Conservation (phyloP, 64 coral and sea anemone species). For the Dendrophyllia cribrosa region DNA sequence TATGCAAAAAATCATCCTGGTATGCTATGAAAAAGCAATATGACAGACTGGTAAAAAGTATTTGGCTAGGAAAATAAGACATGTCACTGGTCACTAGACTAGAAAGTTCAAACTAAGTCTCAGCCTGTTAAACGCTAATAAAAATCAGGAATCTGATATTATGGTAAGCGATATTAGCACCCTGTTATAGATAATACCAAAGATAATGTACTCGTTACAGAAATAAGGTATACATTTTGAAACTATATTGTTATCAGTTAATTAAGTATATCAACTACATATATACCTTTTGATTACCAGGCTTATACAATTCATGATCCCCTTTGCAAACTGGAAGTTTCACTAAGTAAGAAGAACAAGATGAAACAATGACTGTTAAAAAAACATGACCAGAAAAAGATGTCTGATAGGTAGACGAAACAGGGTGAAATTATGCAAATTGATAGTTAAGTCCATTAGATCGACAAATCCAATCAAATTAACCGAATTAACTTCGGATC, state of each 20-base stretch:
- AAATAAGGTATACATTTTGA: neutral
- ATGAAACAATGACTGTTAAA: neutral
- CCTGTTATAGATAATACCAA: neutral
- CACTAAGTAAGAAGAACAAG: neutral
- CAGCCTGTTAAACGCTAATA: neutral
- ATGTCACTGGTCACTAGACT: no score
- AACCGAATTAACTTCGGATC: neutral
- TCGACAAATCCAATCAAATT: neutral
- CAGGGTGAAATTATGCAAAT: neutral
- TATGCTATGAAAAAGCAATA: no score
- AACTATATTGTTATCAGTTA: neutral
- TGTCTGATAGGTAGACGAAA: neutral
- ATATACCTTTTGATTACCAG: neutral
- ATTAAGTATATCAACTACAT: neutral
- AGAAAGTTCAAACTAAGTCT: no score
- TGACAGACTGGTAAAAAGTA: no score
- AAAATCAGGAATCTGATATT: no score
- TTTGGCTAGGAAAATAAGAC: no score
- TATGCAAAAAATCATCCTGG: no score
- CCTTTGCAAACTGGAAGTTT: constrained; percentile 19
- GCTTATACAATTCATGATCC: neutral
- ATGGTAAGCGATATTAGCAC: neutral
- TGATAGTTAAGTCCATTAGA: neutral
- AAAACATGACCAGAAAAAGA: neutral
- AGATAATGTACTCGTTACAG: neutral